Evolutionary conservation across 2,797 vertebrate genomes (phyloP).

Genomic region (Pampus argenteus): DNA sequence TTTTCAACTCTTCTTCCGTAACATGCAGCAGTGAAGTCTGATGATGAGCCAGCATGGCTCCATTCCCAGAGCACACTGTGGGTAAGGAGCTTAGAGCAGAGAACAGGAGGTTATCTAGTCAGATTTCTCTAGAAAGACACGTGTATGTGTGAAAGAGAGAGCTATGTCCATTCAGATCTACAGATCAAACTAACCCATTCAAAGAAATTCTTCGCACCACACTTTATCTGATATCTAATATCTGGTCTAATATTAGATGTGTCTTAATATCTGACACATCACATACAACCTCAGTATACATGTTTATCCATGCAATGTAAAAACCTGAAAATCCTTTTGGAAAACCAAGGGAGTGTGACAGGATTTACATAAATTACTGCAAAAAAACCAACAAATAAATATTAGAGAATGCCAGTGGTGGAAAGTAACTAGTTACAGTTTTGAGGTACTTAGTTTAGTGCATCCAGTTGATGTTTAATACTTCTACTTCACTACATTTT

Average conservation of each 20-base stretch:
- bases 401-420: not conserved
- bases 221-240: not conserved
- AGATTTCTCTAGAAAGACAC: constrained; percentile 72
- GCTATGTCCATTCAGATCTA: constrained; percentile 36
- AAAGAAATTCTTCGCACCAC: constrained; percentile 22
- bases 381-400: not conserved
- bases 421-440: not conserved
- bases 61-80: constrained; percentile 65
- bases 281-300: not conserved
- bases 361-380: not conserved
- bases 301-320: not conserved
- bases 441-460: not conserved
- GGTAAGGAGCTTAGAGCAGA: constrained; percentile 77
- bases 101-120: constrained; percentile 67
- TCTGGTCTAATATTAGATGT: no score
- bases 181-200: not conserved
- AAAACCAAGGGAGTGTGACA: not conserved
- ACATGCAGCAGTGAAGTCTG: constrained; percentile 46
- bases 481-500: not conserved
- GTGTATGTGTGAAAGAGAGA: constrained; percentile 27
- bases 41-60: constrained; percentile 63
- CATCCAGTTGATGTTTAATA: not conserved
- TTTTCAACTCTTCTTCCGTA: constrained; percentile 38
- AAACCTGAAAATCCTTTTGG: not conserved
- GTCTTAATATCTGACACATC: constrained; percentile 8